A percentile compares a stretch with the other conserved stretches of the same genome.
Conservation (phyloP, 2,797 vertebrate species). For the Orientallactaga sibirica region DNA sequence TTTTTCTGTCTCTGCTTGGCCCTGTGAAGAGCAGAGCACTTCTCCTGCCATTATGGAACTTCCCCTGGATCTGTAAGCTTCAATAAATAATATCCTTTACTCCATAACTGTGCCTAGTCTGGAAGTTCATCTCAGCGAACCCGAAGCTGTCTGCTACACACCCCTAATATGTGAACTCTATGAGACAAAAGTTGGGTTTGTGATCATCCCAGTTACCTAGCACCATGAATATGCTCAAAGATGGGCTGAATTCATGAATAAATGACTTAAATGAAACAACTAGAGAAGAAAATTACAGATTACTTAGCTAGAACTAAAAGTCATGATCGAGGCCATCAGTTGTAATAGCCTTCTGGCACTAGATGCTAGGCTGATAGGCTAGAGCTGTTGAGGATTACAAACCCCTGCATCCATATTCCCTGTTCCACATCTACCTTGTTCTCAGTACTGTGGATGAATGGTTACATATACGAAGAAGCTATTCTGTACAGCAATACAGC, state of each 20-base stretch:
- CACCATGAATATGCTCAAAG: not conserved
- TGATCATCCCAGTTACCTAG: not conserved
- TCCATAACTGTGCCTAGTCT: too few species aligned
- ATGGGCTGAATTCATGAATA: constrained; percentile 1
- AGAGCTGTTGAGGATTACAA: not conserved
- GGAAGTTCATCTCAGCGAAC: too few species aligned
- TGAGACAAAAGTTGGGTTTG: not conserved
- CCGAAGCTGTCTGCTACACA: too few species aligned
- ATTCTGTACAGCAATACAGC: not conserved
- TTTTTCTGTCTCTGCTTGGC: too few species aligned
- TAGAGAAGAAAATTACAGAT: constrained; percentile 43
- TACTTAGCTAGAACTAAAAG: constrained; percentile 22
- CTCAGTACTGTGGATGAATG: not conserved
- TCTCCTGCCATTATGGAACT: too few species aligned
- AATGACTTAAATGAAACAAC: not conserved
- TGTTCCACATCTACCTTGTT: not conserved
- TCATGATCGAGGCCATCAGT: not conserved
- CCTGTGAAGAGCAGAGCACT: too few species aligned
- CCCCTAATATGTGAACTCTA: not conserved
- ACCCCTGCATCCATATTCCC: not conserved
- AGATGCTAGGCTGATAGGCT: not conserved
- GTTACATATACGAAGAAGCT: not conserved
- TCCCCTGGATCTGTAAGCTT: too few species aligned
- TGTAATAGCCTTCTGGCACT: not conserved
- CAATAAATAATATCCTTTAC: too few species aligned